phyloP scores from a whole-genome alignment of 2,113 vertebrate species.

The Eolophus roseicapilla region DNA sequence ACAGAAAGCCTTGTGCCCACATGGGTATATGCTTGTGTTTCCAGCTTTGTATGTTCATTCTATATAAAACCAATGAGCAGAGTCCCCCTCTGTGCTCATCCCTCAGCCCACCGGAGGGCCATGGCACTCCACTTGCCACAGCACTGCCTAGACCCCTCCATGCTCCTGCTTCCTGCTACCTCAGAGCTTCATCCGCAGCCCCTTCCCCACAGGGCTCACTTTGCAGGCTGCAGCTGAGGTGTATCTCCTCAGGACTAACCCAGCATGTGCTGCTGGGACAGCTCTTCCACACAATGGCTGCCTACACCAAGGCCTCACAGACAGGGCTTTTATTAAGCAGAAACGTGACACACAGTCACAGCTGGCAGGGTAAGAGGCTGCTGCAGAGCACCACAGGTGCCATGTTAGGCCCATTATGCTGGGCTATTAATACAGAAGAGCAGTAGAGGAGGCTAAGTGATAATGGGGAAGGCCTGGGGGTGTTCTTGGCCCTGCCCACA shows the following conservation, averaged over 20 bases:
- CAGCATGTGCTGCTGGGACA: accelerated
- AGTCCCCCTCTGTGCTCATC: neutral
- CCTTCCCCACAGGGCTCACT: accelerated
- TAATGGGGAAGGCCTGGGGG: neutral
- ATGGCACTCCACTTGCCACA: accelerated
- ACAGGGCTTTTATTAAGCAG: neutral
- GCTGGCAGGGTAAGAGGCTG: neutral
- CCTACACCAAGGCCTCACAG: no score
- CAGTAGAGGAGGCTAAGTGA: neutral
- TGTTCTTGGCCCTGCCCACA: no score
- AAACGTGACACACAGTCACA: accelerated
- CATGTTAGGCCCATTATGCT: neutral
- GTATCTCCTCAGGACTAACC: neutral
- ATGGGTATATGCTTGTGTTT: neutral
- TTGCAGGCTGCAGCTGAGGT: neutral
- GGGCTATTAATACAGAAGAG: neutral
- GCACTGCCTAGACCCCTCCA: accelerated
- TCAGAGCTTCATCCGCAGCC: neutral
- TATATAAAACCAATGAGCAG: neutral
- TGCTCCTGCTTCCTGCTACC: neutral
- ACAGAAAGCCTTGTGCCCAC: neutral
- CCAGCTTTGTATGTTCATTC: neutral
- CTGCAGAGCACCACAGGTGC: neutral
- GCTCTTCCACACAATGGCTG: neutral
- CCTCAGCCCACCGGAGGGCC: accelerated